Base-by-base conservation (phyloP, 1,140 invertebrate genomes). In the Drosophila mauritiana region DNA sequence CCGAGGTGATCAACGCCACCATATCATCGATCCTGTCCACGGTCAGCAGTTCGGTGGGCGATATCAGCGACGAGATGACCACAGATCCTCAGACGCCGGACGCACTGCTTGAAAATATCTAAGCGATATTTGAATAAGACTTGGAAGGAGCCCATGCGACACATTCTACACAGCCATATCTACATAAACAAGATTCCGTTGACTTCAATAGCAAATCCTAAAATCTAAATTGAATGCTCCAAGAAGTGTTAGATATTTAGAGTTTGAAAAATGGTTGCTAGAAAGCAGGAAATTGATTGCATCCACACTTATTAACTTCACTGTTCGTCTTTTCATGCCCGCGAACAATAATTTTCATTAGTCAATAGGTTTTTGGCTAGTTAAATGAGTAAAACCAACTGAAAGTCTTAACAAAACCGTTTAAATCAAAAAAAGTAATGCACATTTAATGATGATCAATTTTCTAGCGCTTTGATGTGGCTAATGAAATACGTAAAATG, bases 61-160 rank as follows among this genome's bases (percentile, higher is more conserved):
- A 91, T 43, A 78, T 91, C 2, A 91, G 90, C 52, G 76, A 72
- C 1, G 90, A 91, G 52, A 48, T 85, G 43, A 91, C 90, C 45
- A 91, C 90, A 11, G 90, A 91, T 85, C 90, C 90, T 0, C 90
- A 91, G 62, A 91, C 86, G 8, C 80, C 90, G 0, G 79, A 84
- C 6, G 90, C 88, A n/a, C 54, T 91, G 37, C 36, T 91, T 56
- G 73, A 90, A 39, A 59, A 78, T 12, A 93, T 91, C 58, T 93
- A 67, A 88, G 91, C 15, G 54, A n/a, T 31, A 15, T 39, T 31
- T 51, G 4, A 12, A 17, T 5, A 12, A 1, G 8, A 22, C n/a
- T n/a, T n/a, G 36, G 37, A 55, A 27, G 15, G 7, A 11, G 12
- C 1, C 51, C 37, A 22, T 8, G 4, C 15, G 5, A 39, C 12